Evolutionary conservation across 2,797 vertebrate species (phyloP).

Genomic region (Coreius guichenoti): DNA sequence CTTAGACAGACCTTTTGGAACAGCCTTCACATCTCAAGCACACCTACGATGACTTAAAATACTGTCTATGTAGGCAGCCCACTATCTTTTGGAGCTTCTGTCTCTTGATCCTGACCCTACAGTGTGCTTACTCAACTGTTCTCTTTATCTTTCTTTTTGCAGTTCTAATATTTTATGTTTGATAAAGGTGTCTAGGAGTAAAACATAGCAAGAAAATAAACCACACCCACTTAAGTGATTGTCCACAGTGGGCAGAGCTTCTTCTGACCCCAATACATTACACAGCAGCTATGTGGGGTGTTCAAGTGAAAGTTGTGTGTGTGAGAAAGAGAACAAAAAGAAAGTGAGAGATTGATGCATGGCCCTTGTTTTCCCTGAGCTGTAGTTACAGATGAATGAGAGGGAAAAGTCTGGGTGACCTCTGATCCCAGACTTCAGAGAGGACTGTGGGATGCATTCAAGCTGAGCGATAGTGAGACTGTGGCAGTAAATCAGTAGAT

Average conservation of each 20-base stretch:
- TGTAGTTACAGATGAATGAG: conserved; percentile 67
- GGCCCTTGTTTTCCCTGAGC: conserved; percentile 63
- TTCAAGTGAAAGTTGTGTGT: conserved; percentile 43
- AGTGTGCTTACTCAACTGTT: not conserved
- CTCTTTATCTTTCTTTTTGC: conserved; percentile 29
- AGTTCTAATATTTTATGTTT: conserved; percentile 55
- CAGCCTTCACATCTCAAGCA: not conserved
- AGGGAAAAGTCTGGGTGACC: conserved; percentile 63
- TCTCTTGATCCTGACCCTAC: not conserved
- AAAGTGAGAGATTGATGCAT: conserved; percentile 52
- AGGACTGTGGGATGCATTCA: conserved; percentile 64
- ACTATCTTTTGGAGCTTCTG: not conserved
- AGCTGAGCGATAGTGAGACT: conserved; percentile 56
- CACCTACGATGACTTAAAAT: not conserved
- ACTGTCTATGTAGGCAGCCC: not conserved
- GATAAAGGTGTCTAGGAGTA: conserved; percentile 34
- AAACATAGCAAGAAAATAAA: not conserved
- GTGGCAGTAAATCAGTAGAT: conserved; percentile 52
- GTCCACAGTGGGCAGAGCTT: not conserved
- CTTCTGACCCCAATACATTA: conserved; percentile 46
- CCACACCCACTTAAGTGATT: conserved; percentile 26
- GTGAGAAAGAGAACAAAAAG: conserved; percentile 27
- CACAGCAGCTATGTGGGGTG: conserved; percentile 36
- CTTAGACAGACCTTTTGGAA: not conserved
- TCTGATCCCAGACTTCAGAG: conserved; percentile 62